phyloP scores from a whole-genome alignment of 2,113 vertebrate genomes.

The Vireo altiloquus region DNA sequence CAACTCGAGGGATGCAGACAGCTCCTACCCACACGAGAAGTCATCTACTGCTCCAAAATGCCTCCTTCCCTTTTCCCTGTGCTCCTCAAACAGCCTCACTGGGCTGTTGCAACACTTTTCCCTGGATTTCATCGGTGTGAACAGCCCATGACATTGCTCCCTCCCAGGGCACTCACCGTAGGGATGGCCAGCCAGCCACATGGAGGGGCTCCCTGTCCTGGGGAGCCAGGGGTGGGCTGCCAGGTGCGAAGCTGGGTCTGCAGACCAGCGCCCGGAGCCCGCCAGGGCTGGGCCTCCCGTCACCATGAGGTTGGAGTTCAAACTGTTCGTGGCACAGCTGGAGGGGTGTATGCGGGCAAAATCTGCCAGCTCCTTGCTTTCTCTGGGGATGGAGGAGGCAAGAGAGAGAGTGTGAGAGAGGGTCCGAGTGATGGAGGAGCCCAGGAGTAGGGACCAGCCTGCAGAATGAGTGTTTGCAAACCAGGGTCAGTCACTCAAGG shows the following conservation, averaged over 20 bases:
- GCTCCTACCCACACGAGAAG: accelerated
- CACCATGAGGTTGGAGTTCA: constrained; percentile 98
- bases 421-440: background rate
- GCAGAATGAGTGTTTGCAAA: background rate
- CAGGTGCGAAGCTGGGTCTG: constrained; percentile 85
- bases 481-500: background rate
- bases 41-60: background rate
- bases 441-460: background rate
- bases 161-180: constrained; percentile 40
- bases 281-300: constrained; percentile 84
- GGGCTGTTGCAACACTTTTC: background rate
- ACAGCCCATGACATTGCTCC: background rate
- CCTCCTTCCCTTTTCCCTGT: background rate
- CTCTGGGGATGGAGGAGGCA: constrained; percentile 69
- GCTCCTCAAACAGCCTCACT: background rate
- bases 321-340: constrained; percentile 76
- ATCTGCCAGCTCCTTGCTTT: constrained; percentile 92
- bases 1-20: background rate
- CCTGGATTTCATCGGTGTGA: accelerated
- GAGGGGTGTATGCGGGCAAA: constrained; percentile 86
- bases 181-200: constrained; percentile 85
- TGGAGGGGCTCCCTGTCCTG: constrained; percentile 85
- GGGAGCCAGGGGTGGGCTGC: constrained; percentile 91
- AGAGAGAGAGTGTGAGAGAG: background rate
- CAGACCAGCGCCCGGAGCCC: constrained; percentile 85